Conservation (phyloP, 2,113 vertebrate species). For the Paedocypris sp. region DNA sequence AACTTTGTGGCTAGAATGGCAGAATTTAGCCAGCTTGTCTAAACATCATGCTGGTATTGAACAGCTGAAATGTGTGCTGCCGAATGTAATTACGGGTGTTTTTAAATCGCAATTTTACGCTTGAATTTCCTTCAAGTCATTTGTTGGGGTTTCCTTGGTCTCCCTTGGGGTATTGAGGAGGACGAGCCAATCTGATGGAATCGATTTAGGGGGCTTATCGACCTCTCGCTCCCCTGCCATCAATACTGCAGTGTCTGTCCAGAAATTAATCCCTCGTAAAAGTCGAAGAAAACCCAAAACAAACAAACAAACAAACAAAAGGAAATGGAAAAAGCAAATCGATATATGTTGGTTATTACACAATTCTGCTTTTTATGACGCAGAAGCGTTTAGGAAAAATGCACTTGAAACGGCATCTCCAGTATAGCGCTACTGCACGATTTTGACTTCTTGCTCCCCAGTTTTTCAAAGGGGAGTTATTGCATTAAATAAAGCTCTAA, state of each 20-base stretch:
- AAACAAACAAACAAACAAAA: conserved; percentile 32
- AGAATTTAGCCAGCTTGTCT: too few species aligned
- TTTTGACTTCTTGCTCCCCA: not conserved
- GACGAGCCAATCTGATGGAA: conserved; percentile 40
- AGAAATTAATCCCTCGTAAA: conserved; percentile 29
- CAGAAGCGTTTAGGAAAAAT: too few species aligned
- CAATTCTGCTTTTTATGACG: too few species aligned
- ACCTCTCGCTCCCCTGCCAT: conserved; percentile 20
- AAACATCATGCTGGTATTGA: too few species aligned
- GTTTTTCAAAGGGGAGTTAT: not conserved
- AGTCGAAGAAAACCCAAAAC: too few species aligned
- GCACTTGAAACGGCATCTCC: too few species aligned
- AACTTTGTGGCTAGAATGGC: too few species aligned
- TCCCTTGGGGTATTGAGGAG: conserved; percentile 19
- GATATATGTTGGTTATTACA: too few species aligned
- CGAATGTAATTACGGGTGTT: too few species aligned
- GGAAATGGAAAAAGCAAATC: too few species aligned
- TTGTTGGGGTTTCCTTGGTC: not conserved
- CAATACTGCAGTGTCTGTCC: conserved; percentile 36
- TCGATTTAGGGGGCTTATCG: conserved; percentile 42
- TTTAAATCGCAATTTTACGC: too few species aligned
- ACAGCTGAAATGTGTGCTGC: too few species aligned
- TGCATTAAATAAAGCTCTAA: not conserved
- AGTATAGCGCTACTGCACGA: not conserved
- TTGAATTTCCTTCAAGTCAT: not conserved